phyloP scores from a whole-genome alignment of 2,113 vertebrate genomes.

The Cacatua alba region DNA sequence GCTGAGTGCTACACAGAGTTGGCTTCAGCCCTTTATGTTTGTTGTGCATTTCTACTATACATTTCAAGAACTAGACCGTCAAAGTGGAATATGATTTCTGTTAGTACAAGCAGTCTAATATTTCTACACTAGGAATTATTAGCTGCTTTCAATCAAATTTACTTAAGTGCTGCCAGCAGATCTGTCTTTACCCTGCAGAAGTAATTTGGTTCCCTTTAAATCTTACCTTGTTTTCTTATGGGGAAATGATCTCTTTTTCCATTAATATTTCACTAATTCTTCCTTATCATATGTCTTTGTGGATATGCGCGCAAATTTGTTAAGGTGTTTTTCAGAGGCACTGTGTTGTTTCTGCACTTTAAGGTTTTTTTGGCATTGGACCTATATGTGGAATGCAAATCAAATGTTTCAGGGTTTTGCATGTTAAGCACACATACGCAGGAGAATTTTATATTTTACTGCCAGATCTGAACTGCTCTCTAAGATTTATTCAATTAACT shows the following conservation, averaged over 20 bases:
- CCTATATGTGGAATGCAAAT: neutral
- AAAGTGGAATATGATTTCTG: conserved; percentile 12
- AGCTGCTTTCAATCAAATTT: conserved; percentile 17
- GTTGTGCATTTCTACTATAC: neutral
- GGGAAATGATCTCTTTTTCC: neutral
- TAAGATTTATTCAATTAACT: neutral
- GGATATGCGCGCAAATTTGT: neutral
- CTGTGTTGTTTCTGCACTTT: neutral
- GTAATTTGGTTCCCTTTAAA: neutral
- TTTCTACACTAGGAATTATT: conserved; percentile 22
- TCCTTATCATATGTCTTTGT: neutral
- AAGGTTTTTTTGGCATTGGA: neutral
- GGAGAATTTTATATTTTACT: neutral
- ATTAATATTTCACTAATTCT: neutral
- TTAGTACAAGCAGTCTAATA: conserved; percentile 11
- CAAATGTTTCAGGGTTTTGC: rapidly evolving
- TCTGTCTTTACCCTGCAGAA: neutral
- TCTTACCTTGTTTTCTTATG: neutral
- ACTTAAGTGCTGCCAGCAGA: neutral
- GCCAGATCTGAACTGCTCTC: neutral
- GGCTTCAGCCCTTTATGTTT: neutral
- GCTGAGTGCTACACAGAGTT: neutral
- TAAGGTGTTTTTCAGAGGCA: neutral
- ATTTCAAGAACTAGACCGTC: conserved; percentile 38
- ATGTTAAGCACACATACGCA: rapidly evolving